A percentile compares a stretch with the other conserved stretches of the same genome.
Evolutionary conservation across 92 coral and sea anemone genomes (phyloP).

Genomic region (Porites lobata): DNA sequence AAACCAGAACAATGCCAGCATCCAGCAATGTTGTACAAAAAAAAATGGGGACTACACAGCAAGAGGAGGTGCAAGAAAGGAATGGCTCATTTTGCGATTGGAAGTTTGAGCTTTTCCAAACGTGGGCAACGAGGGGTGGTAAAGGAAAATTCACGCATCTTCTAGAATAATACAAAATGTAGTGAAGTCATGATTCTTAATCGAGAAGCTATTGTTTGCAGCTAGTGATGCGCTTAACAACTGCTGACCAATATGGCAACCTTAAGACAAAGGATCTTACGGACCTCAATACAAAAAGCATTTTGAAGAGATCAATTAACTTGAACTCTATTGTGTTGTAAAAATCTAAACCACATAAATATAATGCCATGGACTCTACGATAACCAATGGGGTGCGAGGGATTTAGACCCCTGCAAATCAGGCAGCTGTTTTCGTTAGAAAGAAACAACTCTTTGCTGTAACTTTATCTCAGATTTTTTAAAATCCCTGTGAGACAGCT

Average conservation of each 20-base stretch:
- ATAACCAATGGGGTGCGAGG: conserved; percentile 17
- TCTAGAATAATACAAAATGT: background rate
- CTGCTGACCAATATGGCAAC: conserved; percentile 41
- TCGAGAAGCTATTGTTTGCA: conserved; percentile 33
- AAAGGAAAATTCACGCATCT: background rate
- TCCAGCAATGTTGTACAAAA: conserved; percentile 10
- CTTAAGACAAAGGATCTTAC: conserved; percentile 22
- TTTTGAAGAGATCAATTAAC: conserved; percentile 50
- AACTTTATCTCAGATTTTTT: background rate
- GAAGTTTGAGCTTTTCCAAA: no score
- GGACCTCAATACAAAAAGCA: conserved; percentile 36
- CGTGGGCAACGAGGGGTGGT: background rate
- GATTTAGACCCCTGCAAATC: conserved; percentile 43
- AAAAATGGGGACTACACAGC: background rate
- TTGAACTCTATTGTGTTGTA: conserved; percentile 30
- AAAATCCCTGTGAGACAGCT: background rate
- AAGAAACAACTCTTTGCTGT: background rate
- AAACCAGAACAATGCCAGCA: background rate
- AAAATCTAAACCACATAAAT: conserved; percentile 22
- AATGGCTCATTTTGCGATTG: background rate
- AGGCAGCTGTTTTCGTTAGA: conserved; percentile 29
- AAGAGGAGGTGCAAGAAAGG: background rate
- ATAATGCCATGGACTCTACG: conserved; percentile 16
- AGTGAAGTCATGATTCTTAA: background rate
- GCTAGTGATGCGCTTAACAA: conserved; percentile 51